phyloP scores from a whole-genome alignment of 2,797 vertebrate genomes.

The Acipenser transmontanus region DNA sequence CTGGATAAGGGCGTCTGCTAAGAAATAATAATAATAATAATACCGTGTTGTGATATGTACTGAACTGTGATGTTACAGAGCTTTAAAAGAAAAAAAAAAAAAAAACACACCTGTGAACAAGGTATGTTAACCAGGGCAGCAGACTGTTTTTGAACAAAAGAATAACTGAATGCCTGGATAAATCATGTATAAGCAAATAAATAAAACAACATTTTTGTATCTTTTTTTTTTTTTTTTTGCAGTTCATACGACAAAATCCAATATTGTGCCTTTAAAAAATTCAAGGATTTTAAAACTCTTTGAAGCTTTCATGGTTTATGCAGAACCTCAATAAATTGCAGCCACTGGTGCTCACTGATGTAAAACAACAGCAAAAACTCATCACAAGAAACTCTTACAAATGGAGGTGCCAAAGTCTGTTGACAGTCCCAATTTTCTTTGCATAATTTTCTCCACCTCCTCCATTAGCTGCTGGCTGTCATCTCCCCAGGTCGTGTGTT shows the following conservation, averaged over 20 bases:
- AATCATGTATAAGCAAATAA: too few relatives aligned
- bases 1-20: too few relatives aligned
- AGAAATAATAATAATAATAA: too few relatives aligned
- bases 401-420: constrained; percentile 36
- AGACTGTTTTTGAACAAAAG: too few relatives aligned
- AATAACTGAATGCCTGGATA: too few relatives aligned
- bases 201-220: neutral
- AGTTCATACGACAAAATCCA: neutral
- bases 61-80: too few relatives aligned
- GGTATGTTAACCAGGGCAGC: too few relatives aligned
- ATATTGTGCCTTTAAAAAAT: constrained; percentile 8
- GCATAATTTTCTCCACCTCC: constrained; percentile 64
- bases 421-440: constrained; percentile 57
- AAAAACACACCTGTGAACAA: too few relatives aligned
- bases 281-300: constrained; percentile 8
- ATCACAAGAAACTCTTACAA: constrained; percentile 23
- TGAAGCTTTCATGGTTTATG: constrained; percentile 10
- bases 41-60: too few relatives aligned
- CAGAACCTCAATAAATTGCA: constrained; percentile 11
- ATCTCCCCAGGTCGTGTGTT: constrained; percentile 58
- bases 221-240: neutral
- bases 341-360: constrained; percentile 10
- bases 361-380: constrained; percentile 11
- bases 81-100: too few relatives aligned
- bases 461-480: constrained; percentile 53